Evolutionary conservation across 2,113 vertebrate species (phyloP).

Genomic region (Oreochromis aureus): DNA sequence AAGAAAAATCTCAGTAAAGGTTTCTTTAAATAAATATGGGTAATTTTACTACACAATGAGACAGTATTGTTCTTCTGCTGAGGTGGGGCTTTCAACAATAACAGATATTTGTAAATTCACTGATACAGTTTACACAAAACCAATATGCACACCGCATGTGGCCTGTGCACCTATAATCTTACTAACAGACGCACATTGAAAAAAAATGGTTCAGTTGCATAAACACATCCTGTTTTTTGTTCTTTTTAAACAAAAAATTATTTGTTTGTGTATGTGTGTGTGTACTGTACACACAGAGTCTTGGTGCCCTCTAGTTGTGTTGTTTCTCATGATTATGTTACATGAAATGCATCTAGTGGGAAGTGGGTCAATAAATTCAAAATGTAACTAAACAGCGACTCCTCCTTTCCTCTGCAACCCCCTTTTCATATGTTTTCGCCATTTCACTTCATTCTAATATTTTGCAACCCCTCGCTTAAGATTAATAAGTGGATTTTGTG

Average conservation of each 20-base stretch:
- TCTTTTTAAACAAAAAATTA: accelerated
- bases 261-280: not conserved
- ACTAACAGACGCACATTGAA: not conserved
- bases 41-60: not conserved
- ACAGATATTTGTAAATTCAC: not conserved
- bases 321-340: not conserved
- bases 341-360: not conserved
- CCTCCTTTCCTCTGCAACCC: not conserved
- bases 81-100: not conserved
- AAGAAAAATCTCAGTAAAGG: not conserved
- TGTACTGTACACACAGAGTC: not conserved
- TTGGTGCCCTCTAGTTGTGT: slow-evolving; percentile 7
- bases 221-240: not conserved
- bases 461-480: not conserved
- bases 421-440: not conserved
- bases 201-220: not conserved
- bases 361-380: not conserved
- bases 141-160: not conserved
- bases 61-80: not conserved
- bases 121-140: not conserved
- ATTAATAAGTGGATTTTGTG: not conserved
- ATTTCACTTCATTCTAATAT: not conserved
- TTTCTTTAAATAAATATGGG: not conserved
- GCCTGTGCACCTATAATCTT: not conserved
- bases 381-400: not conserved